Percentiles rank a stretch among this genome's conserved stretches.
phyloP scores from a whole-genome alignment of 2,888 invertebrate species.

The Microctonus aethiopoides region DNA sequence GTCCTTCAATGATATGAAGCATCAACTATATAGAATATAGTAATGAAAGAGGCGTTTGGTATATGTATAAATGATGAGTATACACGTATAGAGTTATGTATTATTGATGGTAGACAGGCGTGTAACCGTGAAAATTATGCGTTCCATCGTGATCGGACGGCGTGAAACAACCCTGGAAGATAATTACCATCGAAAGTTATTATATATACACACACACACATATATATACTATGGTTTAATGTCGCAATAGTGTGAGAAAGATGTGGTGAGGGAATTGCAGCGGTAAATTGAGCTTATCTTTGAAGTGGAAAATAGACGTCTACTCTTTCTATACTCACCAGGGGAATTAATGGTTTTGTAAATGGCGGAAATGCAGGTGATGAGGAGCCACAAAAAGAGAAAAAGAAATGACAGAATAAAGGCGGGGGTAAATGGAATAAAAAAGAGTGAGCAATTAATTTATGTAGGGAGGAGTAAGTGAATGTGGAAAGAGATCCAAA shows the following conservation, averaged over 20 bases:
- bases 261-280: neutral
- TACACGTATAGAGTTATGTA: neutral
- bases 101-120: neutral
- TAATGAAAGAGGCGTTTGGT: neutral
- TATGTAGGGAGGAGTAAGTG: neutral
- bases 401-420: neutral
- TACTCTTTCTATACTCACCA: neutral
- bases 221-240: too few species aligned
- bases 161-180: slow-evolving; percentile 17
- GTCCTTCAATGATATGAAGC: slow-evolving; percentile 3
- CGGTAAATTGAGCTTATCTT: slow-evolving; percentile 17
- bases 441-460: slow-evolving; percentile 37
- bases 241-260: neutral
- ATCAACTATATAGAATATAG: neutral
- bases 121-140: slow-evolving; percentile 16
- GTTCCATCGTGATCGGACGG: slow-evolving; percentile 13
- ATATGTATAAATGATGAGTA: neutral
- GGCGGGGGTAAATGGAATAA: slow-evolving; percentile 44
- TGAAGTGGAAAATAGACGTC: slow-evolving; percentile 3
- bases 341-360: slow-evolving; percentile 33
- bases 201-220: neutral
- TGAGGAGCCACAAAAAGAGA: slow-evolving; percentile 17
- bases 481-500: neutral
- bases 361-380: slow-evolving; percentile 36
- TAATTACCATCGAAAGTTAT: slow-evolving; percentile 9